phyloP scores from a whole-genome alignment of 1,140 invertebrate species.

The Homalodisca vitripennis region DNA sequence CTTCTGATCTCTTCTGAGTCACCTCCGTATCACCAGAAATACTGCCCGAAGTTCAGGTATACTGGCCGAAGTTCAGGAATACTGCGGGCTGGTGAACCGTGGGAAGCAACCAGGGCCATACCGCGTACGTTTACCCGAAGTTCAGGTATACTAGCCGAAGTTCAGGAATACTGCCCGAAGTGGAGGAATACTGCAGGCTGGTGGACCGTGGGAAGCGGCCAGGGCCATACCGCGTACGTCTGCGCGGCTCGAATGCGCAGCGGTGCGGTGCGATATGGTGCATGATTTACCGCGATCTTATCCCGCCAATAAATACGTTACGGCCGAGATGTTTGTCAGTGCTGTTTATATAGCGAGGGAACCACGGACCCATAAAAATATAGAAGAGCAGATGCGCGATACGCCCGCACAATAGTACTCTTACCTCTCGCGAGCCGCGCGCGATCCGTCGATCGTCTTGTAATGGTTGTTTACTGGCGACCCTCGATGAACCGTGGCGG shows the following conservation, averaged over 20 bases:
- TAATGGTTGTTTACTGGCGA: slow-evolving; percentile 21
- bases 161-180: background rate
- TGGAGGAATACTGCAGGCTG: background rate
- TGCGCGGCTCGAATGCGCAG: background rate
- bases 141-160: background rate
- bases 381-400: slow-evolving; percentile 17
- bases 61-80: too few species aligned
- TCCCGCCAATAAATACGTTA: slow-evolving; percentile 22
- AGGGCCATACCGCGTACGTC: background rate
- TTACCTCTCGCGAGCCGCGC: background rate
- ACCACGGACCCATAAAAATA: slow-evolving; percentile 18
- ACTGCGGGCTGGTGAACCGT: too few species aligned
- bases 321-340: slow-evolving; percentile 19
- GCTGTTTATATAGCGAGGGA: slow-evolving; percentile 16
- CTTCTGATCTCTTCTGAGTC: too few species aligned
- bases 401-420: background rate
- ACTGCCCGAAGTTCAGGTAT: too few species aligned
- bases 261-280: slow-evolving; percentile 6
- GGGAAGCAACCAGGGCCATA: too few species aligned
- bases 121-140: too few species aligned
- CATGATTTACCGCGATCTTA: slow-evolving; percentile 23
- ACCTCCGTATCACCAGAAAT: too few species aligned
- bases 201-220: background rate
- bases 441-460: background rate
- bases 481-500: slow-evolving; percentile 20